These are phyloP conservation scores for Synaphobranchus kaupii DNA, from an alignment of 2,797 vertebrate genomes.

Conservation along the genomic window DNA sequence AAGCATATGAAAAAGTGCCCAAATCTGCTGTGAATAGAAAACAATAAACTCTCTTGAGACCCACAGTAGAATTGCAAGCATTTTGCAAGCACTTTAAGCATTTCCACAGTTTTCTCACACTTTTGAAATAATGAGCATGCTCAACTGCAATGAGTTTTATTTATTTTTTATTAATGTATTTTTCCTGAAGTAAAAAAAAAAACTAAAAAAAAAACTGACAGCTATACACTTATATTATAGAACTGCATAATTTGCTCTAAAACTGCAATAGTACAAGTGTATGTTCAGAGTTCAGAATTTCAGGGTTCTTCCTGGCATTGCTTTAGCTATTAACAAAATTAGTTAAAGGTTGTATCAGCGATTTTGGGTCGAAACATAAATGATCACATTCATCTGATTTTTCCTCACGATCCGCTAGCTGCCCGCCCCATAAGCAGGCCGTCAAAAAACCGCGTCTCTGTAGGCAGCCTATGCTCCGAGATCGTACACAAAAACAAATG, in stretches of 20 bases:
- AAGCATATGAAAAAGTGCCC: background rate
- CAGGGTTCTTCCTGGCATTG: background rate
- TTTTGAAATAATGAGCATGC: constrained; percentile 1
- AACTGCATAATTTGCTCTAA: background rate
- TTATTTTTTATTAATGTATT: background rate
- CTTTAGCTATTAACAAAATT: too few relatives aligned
- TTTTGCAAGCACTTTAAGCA: background rate
- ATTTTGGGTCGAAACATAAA: too few relatives aligned
- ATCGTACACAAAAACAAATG: too few relatives aligned
- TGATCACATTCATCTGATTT: too few relatives aligned
- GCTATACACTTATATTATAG: background rate
- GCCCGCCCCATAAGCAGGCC: too few relatives aligned
- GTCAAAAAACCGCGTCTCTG: too few relatives aligned
- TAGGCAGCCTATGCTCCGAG: too few relatives aligned
- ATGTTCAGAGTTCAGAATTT: background rate
- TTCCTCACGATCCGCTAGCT: too few relatives aligned
- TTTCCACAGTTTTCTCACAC: constrained; percentile 2
- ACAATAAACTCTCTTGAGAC: background rate
- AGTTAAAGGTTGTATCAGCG: too few relatives aligned
- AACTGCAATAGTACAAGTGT: background rate
- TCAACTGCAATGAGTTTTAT: background rate
- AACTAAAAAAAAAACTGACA: background rate
- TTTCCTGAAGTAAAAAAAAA: background rate
- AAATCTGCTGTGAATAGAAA: background rate
- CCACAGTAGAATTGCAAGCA: background rate